These are phyloP conservation scores for Arctocebus calabarensis DNA, from an alignment of 2,797 vertebrate species.

Conservation along the genomic window DNA sequence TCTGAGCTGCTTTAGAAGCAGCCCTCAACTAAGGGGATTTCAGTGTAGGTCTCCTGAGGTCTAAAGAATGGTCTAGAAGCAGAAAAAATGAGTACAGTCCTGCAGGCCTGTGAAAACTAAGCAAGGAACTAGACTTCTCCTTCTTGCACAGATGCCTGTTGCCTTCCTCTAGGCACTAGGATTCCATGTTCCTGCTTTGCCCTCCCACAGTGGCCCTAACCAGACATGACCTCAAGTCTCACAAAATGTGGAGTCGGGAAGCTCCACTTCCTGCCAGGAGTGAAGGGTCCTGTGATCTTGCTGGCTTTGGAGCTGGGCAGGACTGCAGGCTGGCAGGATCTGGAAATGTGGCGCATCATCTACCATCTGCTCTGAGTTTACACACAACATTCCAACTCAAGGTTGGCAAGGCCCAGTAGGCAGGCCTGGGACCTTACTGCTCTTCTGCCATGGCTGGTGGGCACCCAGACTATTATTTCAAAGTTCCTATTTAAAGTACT, in stretches of 20 bases:
- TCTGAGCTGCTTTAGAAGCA: neutral
- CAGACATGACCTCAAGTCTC: neutral
- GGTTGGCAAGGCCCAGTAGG: fast-evolving
- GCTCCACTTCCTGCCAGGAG: neutral
- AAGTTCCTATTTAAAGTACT: fast-evolving
- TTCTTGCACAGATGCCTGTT: too few species aligned
- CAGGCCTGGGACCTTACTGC: neutral
- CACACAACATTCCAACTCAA: neutral
- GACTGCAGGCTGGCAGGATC: neutral
- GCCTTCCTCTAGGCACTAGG: fast-evolving
- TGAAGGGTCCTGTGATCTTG: neutral
- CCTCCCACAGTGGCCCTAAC: neutral
- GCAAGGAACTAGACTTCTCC: neutral
- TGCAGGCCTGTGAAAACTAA: neutral
- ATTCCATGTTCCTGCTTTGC: fast-evolving
- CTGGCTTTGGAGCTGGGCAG: neutral
- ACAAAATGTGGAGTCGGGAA: neutral
- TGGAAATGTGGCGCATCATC: fast-evolving
- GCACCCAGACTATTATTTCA: neutral
- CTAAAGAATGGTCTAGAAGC: too few species aligned
- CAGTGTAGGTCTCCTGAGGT: neutral
- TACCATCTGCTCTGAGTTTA: neutral
- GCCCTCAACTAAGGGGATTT: neutral
- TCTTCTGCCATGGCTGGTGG: neutral
- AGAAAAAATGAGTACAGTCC: neutral